Percentiles rank a stretch among this genome's conserved stretches.
phyloP scores from a whole-genome alignment of 2,888 invertebrate species.

The Branchinecta sandiegonensis region DNA sequence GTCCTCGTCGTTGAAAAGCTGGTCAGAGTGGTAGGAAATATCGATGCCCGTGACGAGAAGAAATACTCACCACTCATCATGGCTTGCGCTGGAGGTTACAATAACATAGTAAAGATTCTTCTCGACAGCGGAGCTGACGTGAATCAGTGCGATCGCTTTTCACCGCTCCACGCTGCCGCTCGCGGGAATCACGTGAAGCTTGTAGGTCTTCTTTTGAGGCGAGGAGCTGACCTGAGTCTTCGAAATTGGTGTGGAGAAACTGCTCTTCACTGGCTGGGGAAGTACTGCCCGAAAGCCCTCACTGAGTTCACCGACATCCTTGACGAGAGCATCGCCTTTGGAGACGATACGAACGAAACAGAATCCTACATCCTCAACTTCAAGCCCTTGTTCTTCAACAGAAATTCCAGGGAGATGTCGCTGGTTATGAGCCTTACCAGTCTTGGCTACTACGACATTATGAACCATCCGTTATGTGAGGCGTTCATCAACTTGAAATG shows the following conservation, averaged over 20 bases:
- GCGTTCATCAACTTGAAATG: conserved; percentile 76
- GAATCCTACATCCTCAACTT: background rate
- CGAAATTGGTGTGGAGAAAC: background rate
- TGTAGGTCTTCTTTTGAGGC: background rate
- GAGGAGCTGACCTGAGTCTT: background rate
- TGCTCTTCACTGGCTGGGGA: background rate
- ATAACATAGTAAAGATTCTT: background rate
- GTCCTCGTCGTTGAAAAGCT: background rate
- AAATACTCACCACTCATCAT: background rate
- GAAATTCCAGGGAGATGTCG: background rate
- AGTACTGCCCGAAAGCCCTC: background rate
- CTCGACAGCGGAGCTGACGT: background rate
- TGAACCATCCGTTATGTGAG: conserved; percentile 71
- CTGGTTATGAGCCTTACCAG: background rate
- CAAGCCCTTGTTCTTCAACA: background rate
- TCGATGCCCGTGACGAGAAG: background rate
- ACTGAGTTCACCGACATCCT: background rate
- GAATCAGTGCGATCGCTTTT: conserved; percentile 3
- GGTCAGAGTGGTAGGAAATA: background rate
- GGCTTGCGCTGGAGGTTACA: background rate
- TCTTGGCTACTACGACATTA: conserved; percentile 62
- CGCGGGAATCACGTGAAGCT: background rate
- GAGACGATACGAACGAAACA: conserved; percentile 9
- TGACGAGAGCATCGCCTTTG: background rate
- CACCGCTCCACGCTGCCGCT: background rate